Base-by-base conservation (phyloP, 2,888 invertebrate genomes). In the Griposia aprilina region DNA sequence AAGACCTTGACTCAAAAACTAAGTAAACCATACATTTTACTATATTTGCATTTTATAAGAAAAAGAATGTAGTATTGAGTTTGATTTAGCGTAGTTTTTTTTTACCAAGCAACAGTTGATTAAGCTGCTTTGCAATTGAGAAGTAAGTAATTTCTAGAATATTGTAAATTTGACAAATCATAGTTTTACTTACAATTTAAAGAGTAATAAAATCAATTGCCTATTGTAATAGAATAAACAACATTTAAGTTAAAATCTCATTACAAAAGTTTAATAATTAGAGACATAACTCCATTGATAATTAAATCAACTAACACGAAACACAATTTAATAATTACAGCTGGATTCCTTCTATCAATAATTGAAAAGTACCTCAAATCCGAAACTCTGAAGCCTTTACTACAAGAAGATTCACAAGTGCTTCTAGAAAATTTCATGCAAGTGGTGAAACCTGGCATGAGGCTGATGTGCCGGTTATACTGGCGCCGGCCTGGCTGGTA, bases 401-500 rank as follows among this genome's bases (percentile, higher is more conserved):
- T 96, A 57, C 89, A 90, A 60, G 88, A 90, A 60, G 83, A 82
- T 0, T 89, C 93, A 11, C 89, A 92, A 75, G 69, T 78, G 0
- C 82, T 96, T 1, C 83, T 96, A 10, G 78, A 81, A 15, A 91
- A 89, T 26, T 92, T 91, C 68, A 82, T 93, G 77, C 69, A 83
- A 23, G 70, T 94, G 0, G 74, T 82, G 0, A 93, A 94, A 63
- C 93, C 93, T 0, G 94, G 94, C 0, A 90, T 94, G 88, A 91
- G 89, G 70, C 79, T 96, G 3, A 91, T 96, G 2, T 96, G 96
- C 85, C 89, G 96, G 6, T 82, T 97, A 60, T 96, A 93, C 83
- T 96, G 97, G 96, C 89, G 94, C 11, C 92, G 93, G 76, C 89
- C 91, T 0, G 88, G 90, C 17, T 97, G 97, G 97, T 95, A 93